Percentiles rank a stretch among this genome's conserved stretches.
These are phyloP conservation scores for Norana najaformis DNA, from an alignment of 2,888 invertebrate genomes.

Conservation along the genomic window DNA sequence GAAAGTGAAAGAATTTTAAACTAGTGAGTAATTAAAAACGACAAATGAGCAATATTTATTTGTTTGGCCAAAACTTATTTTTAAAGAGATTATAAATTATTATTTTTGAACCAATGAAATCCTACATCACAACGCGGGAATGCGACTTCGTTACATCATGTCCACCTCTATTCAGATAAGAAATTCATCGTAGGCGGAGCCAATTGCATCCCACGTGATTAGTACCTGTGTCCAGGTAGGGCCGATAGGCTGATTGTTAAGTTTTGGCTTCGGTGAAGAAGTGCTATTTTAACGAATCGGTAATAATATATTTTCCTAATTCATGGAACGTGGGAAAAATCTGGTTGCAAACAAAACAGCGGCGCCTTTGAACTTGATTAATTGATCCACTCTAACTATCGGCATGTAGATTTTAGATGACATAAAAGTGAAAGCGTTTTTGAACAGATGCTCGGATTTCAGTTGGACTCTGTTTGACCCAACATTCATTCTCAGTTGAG, in stretches of 20 bases:
- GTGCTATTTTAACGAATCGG: background rate
- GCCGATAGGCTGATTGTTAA: background rate
- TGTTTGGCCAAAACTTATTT: background rate
- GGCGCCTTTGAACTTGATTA: background rate
- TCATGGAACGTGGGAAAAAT: conserved; percentile 5
- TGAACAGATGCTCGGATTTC: background rate
- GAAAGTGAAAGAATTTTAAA: no score
- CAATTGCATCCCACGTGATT: background rate
- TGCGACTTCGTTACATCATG: no score
- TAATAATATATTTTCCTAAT: background rate
- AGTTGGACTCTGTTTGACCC: no score
- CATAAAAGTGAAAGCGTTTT: background rate
- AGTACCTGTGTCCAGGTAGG: background rate
- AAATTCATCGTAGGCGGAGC: conserved; percentile 10
- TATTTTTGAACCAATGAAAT: background rate
- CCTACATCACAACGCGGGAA: no score
- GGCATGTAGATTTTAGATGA: background rate
- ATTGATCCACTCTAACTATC: background rate
- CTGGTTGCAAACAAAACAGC: background rate
- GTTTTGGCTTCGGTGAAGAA: background rate
- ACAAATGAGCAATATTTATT: background rate
- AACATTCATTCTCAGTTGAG: background rate
- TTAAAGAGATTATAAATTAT: background rate
- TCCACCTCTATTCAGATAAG: no score
- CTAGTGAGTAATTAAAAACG: background rate